Conservation (phyloP, 2,113 vertebrate genomes). For the Athene cunicularia region DNA sequence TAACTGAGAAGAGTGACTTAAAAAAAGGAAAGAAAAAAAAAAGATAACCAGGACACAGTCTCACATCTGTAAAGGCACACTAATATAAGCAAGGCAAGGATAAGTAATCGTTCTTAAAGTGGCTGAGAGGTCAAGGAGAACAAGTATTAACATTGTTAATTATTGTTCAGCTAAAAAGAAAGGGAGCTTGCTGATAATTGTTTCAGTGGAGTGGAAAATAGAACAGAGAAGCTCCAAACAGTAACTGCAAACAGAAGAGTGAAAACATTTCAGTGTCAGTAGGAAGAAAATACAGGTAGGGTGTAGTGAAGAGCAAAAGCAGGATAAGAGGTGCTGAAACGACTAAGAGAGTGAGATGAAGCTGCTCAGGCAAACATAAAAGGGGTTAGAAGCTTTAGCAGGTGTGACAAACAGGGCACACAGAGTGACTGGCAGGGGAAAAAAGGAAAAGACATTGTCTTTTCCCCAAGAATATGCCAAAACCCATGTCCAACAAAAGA, state of each 20-base stretch:
- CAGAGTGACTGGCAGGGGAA: accelerated
- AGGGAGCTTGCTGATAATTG: not conserved
- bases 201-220: not conserved
- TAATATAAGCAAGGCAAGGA: not conserved
- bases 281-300: not conserved
- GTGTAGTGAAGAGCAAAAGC: not conserved
- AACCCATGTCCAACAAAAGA: not conserved
- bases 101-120: not conserved
- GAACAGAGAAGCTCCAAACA: not conserved
- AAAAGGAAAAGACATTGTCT: not conserved
- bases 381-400: not conserved
- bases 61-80: not conserved
- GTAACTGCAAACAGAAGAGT: not conserved
- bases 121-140: not conserved
- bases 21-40: not conserved
- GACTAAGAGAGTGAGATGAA: not conserved
- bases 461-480: not conserved
- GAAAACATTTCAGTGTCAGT: not conserved
- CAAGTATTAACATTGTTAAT: not conserved
- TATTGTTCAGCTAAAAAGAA: not conserved
- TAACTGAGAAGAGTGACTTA: not conserved
- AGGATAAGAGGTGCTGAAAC: not conserved
- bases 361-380: not conserved
- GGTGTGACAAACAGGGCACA: accelerated
- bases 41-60: not conserved